These are phyloP conservation scores for Incurvaria masculella DNA, from an alignment of 2,888 invertebrate genomes.

Conservation along the genomic window DNA sequence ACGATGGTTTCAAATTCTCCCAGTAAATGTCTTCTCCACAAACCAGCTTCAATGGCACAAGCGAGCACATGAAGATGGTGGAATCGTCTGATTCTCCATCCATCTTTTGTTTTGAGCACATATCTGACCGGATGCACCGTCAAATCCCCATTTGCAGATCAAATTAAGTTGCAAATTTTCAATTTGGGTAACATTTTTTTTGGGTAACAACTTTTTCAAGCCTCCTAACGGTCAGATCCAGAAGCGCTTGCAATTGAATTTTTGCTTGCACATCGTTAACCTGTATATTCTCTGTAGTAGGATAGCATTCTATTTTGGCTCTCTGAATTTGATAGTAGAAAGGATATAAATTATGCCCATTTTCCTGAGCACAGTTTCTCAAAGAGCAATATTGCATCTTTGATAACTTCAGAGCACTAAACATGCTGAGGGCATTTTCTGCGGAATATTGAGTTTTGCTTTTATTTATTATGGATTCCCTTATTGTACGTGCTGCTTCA, in stretches of 20 bases:
- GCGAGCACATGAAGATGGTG: slow-evolving; percentile 9
- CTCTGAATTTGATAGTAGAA: neutral
- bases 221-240: slow-evolving; percentile 3
- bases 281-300: neutral
- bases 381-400: neutral
- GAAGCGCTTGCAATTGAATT: neutral
- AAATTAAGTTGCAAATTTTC: slow-evolving; percentile 1
- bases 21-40: slow-evolving; percentile 7
- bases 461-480: neutral
- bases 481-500: neutral
- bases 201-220: slow-evolving; percentile 1
- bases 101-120: slow-evolving; percentile 12
- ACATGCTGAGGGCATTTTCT: neutral
- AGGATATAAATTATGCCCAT: neutral
- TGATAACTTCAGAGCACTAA: neutral
- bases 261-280: neutral
- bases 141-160: slow-evolving; percentile 12
- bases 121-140: slow-evolving; percentile 12
- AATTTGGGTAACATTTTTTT: no score
- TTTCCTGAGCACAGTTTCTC: neutral
- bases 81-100: slow-evolving; percentile 6
- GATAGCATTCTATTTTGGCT: neutral
- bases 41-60: slow-evolving; percentile 10
- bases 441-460: neutral
- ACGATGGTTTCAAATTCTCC: slow-evolving; percentile 13